Evolutionary conservation across 2,888 invertebrate genomes (phyloP).

Genomic region (Ochropleura plecta): DNA sequence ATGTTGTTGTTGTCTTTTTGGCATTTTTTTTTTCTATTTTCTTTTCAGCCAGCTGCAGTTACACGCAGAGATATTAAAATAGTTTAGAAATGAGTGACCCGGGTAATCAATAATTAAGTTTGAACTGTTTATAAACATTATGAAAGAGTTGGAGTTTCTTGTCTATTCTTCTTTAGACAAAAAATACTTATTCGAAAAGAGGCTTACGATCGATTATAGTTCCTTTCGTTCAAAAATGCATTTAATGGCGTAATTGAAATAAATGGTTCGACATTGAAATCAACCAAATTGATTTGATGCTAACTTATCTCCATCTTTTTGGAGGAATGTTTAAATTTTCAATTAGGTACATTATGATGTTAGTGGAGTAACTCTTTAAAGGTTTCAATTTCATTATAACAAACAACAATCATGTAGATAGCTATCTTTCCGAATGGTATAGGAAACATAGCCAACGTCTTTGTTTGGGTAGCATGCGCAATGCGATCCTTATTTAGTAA

Average conservation of each 20-base stretch:
- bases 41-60: not conserved
- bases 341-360: too few relatives aligned
- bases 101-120: not conserved
- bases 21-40: not conserved
- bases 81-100: not conserved
- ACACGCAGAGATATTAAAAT: not conserved
- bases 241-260: not conserved
- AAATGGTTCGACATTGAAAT: not conserved
- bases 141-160: not conserved
- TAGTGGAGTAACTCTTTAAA: not conserved
- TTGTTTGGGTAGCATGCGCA: conserved; percentile 55
- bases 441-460: conserved; percentile 39
- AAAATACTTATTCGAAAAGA: not conserved
- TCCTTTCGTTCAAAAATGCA: not conserved
- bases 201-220: not conserved
- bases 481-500: conserved; percentile 48
- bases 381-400: conserved; percentile 3
- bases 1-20: conserved; percentile 3
- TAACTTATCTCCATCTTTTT: not conserved
- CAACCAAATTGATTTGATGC: not conserved
- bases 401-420: conserved; percentile 3
- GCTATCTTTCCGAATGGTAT: conserved; percentile 15
- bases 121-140: not conserved
- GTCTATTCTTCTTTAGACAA: not conserved
- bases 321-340: not conserved